A percentile compares a stretch with the other conserved stretches of the same genome.
Conservation (phyloP, 2,888 invertebrate genomes). For the Gnatocerus cornutus region DNA sequence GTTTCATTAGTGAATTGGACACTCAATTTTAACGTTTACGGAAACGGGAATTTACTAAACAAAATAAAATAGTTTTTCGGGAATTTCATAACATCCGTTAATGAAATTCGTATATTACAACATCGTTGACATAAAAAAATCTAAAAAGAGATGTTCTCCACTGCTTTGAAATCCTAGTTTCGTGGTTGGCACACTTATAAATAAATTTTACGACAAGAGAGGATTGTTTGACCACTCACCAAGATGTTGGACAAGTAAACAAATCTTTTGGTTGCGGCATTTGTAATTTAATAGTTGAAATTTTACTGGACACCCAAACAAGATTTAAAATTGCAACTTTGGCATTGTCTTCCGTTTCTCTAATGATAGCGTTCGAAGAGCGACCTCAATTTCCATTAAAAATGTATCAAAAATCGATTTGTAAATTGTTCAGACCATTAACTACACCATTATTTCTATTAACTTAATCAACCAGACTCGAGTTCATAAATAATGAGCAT, state of each 20-base stretch:
- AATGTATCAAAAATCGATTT: constrained; percentile 44
- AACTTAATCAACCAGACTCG: constrained; percentile 24
- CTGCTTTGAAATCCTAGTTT: constrained; percentile 6
- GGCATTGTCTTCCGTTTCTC: background rate
- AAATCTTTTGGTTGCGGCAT: background rate
- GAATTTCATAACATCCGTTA: constrained; percentile 26
- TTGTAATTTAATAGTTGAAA: background rate
- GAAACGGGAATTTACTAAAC: background rate
- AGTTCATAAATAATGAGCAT: constrained; percentile 28
- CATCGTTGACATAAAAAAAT: constrained; percentile 28
- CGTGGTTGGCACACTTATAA: background rate
- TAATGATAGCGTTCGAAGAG: background rate
- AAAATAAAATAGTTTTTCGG: too few relatives aligned
- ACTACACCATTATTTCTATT: constrained; percentile 39
- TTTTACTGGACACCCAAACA: background rate
- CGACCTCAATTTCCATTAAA: constrained; percentile 36
- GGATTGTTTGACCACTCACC: background rate
- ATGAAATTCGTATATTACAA: constrained; percentile 28
- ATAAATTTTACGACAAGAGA: background rate
- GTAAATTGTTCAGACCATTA: constrained; percentile 23
- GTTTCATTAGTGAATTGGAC: constrained; percentile 26
- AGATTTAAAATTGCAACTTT: too few relatives aligned
- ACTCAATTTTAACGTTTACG: background rate
- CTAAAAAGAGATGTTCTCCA: constrained; percentile 8
- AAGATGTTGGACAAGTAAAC: background rate